Conservation (phyloP, 2,797 vertebrate genomes). For the Erithacus rubecula region DNA sequence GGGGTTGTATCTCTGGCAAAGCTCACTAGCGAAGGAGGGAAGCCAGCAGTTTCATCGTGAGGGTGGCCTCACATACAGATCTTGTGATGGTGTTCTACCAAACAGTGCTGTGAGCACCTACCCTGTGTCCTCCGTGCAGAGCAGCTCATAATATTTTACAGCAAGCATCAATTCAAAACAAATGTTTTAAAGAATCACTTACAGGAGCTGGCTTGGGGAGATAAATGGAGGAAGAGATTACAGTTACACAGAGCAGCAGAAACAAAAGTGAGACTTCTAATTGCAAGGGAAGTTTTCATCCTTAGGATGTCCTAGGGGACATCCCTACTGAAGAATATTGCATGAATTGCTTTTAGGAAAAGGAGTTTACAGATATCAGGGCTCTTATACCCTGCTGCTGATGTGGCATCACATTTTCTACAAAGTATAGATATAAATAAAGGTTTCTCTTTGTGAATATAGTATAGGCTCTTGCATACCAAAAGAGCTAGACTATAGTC, state of each 20-base stretch:
- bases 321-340: neutral
- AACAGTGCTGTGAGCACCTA: neutral
- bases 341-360: neutral
- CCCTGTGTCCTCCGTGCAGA: neutral
- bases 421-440: neutral
- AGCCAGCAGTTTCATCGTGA: neutral
- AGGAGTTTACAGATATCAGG: neutral
- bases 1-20: neutral
- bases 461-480: neutral
- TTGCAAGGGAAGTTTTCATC: neutral
- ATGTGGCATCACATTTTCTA: neutral
- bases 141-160: neutral
- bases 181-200: neutral
- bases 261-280: neutral
- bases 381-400: neutral
- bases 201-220: neutral
- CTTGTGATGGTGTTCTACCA: neutral
- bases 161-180: neutral
- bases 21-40: neutral
- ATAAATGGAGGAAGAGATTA: neutral
- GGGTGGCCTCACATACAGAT: neutral
- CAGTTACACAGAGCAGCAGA: neutral
- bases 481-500: neutral
- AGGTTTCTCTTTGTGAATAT: neutral
- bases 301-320: neutral